Conservation (phyloP, 2,113 vertebrate species). For the Notarius quadriscutis region DNA sequence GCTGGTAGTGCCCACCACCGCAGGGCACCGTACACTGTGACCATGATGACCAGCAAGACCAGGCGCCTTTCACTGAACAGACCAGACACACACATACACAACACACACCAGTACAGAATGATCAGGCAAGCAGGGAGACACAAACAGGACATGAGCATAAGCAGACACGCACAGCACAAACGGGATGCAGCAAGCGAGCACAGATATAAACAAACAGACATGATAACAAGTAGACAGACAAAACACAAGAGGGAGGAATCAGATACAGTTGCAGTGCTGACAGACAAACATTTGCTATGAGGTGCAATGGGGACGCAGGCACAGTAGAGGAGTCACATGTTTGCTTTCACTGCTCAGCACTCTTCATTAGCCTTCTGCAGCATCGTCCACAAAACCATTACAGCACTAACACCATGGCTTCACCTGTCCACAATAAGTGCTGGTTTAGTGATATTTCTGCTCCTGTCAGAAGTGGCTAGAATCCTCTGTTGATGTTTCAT, state of each 20-base stretch:
- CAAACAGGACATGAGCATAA: conserved; percentile 32
- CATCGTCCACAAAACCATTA: conserved; percentile 28
- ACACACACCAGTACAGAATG: conserved; percentile 48
- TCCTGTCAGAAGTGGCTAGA: conserved; percentile 11
- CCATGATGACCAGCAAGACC: conserved; percentile 98
- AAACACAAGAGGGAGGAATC: conserved; percentile 14
- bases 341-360: not conserved
- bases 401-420: conserved; percentile 6
- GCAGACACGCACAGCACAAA: conserved; percentile 40
- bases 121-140: conserved; percentile 48
- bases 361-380: conserved; percentile 28
- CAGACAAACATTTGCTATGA: conserved; percentile 40
- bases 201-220: conserved; percentile 7
- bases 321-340: not conserved
- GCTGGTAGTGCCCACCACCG: conserved; percentile 93
- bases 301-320: conserved; percentile 25
- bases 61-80: conserved; percentile 84
- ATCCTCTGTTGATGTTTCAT: conserved; percentile 35
- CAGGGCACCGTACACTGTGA: conserved; percentile 93
- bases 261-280: conserved; percentile 21
- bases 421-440: conserved; percentile 14
- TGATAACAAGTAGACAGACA: conserved; percentile 31
- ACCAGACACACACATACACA: conserved; percentile 50
- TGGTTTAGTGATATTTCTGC: conserved; percentile 8
- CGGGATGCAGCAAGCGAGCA: conserved; percentile 24